These are phyloP conservation scores for Myioborus melanocephalus DNA, from an alignment of 2,797 vertebrate species.

Conservation along the genomic window DNA sequence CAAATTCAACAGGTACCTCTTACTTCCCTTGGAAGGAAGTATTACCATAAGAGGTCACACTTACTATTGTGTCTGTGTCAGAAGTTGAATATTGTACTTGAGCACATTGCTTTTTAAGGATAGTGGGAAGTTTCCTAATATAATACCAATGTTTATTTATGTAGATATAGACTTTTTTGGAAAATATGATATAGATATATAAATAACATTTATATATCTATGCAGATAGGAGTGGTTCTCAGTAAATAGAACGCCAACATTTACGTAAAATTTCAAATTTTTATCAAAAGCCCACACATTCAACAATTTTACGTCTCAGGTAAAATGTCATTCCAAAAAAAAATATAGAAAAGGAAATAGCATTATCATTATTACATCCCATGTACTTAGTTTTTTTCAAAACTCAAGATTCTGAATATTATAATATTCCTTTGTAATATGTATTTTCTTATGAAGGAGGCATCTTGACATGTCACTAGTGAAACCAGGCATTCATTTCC, in stretches of 20 bases:
- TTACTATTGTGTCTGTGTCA: slow-evolving; percentile 46
- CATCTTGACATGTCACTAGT: slow-evolving; percentile 38
- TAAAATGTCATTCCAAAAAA: slow-evolving; percentile 22
- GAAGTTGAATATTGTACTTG: slow-evolving; percentile 50
- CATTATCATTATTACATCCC: background rate
- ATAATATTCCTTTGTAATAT: slow-evolving; percentile 28
- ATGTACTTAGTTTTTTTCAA: background rate
- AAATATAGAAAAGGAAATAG: background rate
- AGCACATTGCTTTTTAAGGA: slow-evolving; percentile 52
- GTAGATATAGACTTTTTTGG: slow-evolving; percentile 23
- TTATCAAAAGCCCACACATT: background rate
- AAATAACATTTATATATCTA: slow-evolving; percentile 17
- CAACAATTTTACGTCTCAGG: slow-evolving; percentile 53
- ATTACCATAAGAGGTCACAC: background rate
- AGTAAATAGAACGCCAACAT: background rate
- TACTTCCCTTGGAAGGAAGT: slow-evolving; percentile 42
- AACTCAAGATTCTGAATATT: background rate
- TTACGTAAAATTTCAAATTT: slow-evolving; percentile 15
- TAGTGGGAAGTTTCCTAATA: background rate
- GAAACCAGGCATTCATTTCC: slow-evolving; percentile 33
- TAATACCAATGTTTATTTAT: slow-evolving; percentile 14
- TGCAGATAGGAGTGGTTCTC: slow-evolving; percentile 3
- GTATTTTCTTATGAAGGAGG: slow-evolving; percentile 44
- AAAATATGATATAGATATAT: slow-evolving; percentile 29
- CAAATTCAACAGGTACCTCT: slow-evolving; percentile 39